These are phyloP conservation scores for Drosophila virilis DNA, from an alignment of 1,140 invertebrate genomes.

Conservation along the genomic window DNA sequence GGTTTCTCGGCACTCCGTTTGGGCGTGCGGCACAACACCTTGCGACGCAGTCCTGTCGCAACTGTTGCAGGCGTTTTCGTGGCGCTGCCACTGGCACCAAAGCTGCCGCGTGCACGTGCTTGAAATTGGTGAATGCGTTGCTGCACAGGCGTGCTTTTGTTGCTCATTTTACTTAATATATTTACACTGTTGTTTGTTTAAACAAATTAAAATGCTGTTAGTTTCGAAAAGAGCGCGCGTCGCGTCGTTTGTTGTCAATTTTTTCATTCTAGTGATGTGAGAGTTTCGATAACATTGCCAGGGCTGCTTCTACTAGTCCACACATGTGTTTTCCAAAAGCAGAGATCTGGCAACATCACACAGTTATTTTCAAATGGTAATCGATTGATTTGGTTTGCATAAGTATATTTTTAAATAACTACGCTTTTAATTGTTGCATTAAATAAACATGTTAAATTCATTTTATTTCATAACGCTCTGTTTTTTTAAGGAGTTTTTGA, in stretches of 20 bases:
- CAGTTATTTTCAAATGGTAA: not conserved
- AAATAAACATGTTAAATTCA: too few relatives aligned
- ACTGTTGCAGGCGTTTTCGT: slow-evolving; percentile 47
- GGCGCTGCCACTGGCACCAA: slow-evolving; percentile 38
- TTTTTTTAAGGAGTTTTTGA: too few relatives aligned
- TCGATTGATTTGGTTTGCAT: not conserved
- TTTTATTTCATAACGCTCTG: too few relatives aligned
- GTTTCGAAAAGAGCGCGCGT: slow-evolving; percentile 70
- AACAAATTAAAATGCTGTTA: slow-evolving; percentile 35
- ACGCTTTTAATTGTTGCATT: too few relatives aligned
- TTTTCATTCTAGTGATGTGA: slow-evolving; percentile 52
- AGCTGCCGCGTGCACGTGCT: slow-evolving; percentile 44
- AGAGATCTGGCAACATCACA: slow-evolving; percentile 5
- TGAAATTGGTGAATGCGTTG: slow-evolving; percentile 75
- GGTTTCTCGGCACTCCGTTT: slow-evolving; percentile 33
- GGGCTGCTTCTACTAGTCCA: not conserved
- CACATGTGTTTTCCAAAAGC: not conserved
- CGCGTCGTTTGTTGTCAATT: slow-evolving; percentile 74
- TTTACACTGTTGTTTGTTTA: not conserved
- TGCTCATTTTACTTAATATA: slow-evolving; percentile 54
- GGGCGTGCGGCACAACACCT: slow-evolving; percentile 53
- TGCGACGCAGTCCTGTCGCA: slow-evolving; percentile 51
- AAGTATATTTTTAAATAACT: too few relatives aligned
- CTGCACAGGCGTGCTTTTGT: slow-evolving; percentile 70
- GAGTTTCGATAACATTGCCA: slow-evolving; percentile 33